Conservation (phyloP, 2,888 invertebrate species). For the Yponomeuta plumbellus region DNA sequence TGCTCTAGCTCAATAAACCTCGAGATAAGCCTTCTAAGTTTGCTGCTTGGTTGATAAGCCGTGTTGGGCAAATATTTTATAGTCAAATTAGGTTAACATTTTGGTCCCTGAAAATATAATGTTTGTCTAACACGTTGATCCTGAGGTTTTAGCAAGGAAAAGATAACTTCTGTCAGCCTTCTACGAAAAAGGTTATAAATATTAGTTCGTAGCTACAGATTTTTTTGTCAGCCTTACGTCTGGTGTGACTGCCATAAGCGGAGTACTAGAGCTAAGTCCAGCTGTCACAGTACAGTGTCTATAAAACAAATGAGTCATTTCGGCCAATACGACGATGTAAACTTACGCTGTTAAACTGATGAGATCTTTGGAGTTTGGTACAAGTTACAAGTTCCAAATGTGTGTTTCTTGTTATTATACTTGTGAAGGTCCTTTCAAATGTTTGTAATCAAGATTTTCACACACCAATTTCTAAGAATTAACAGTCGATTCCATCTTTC, state of each 20-base stretch:
- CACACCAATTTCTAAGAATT: no score
- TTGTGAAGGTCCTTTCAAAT: no score
- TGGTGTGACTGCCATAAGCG: background rate
- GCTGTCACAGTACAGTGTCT: background rate
- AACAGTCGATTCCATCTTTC: no score
- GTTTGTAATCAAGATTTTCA: no score
- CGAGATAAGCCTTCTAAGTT: constrained; percentile 49
- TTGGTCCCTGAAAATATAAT: constrained; percentile 28
- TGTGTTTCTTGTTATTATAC: background rate
- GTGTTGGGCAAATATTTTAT: constrained; percentile 40
- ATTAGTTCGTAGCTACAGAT: background rate
- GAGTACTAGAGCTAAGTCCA: background rate
- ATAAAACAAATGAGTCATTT: constrained; percentile 12
- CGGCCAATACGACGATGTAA: constrained; percentile 9
- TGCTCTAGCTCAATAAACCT: constrained; percentile 50
- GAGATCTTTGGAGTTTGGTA: background rate
- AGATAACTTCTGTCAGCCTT: background rate
- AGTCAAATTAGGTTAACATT: constrained; percentile 49
- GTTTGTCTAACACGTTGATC: background rate
- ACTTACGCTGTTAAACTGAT: constrained; percentile 8
- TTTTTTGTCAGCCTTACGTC: background rate
- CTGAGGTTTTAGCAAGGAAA: background rate
- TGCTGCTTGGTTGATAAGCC: constrained; percentile 40
- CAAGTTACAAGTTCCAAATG: background rate
- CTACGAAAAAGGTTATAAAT: background rate